phyloP scores from a whole-genome alignment of 1,140 invertebrate genomes.

The Bathynomus jamesi region DNA sequence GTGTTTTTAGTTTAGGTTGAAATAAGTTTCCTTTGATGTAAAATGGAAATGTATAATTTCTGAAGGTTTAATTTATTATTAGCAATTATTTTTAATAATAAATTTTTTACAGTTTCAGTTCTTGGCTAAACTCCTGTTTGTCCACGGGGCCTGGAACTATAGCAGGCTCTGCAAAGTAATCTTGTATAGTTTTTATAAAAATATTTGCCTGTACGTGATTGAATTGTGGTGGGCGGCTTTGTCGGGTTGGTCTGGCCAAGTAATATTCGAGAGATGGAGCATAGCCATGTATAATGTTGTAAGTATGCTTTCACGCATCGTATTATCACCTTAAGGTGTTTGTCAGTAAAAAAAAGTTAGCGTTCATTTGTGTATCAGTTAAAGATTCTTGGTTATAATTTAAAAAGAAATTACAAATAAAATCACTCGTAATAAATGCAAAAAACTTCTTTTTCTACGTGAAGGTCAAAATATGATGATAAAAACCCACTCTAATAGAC shows the following conservation, averaged over 20 bases:
- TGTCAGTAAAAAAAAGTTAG: too few species aligned
- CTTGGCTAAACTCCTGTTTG: slow-evolving; percentile 77
- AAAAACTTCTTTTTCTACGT: too few species aligned
- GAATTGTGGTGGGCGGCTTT: slow-evolving; percentile 98
- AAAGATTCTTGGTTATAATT: too few species aligned
- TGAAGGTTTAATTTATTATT: too few species aligned
- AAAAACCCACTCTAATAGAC: too few species aligned
- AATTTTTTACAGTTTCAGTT: slow-evolving; percentile 61
- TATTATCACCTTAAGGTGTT: too few species aligned
- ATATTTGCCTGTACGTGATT: slow-evolving; percentile 97
- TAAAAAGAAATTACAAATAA: too few species aligned
- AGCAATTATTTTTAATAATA: neutral
- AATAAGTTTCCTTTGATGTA: slow-evolving; percentile 3
- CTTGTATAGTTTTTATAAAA: slow-evolving; percentile 98
- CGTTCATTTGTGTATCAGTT: too few species aligned
- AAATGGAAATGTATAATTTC: slow-evolving; percentile 14
- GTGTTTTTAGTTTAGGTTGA: neutral
- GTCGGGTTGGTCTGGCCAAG: slow-evolving; percentile 96
- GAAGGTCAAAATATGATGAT: too few species aligned
- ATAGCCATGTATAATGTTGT: slow-evolving; percentile 50
- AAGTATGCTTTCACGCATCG: slow-evolving; percentile 2
- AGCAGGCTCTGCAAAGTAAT: slow-evolving; percentile 94
- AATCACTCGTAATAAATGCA: too few species aligned
- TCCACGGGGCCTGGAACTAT: slow-evolving; percentile 99
- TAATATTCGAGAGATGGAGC: slow-evolving; percentile 96